A percentile compares a stretch with the other conserved stretches of the same genome.
These are phyloP conservation scores for Muscidifurax raptorellus DNA, from an alignment of 1,140 invertebrate species.

Conservation along the genomic window DNA sequence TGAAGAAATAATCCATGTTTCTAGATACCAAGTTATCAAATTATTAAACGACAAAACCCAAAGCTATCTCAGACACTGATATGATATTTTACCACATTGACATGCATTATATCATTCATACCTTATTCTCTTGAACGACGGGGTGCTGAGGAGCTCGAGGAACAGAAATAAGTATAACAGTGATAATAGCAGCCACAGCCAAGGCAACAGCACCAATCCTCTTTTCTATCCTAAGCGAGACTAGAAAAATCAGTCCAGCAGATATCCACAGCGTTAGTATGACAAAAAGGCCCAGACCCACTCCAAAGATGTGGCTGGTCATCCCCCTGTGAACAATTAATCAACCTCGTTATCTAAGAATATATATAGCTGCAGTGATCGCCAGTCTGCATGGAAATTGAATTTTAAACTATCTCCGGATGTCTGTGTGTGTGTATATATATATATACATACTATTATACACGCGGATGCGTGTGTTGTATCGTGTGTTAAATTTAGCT, in stretches of 20 bases:
- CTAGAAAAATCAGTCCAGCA: constrained; percentile 75
- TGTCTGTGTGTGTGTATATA: background rate
- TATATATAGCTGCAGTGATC: too few relatives aligned
- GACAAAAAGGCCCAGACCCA: constrained; percentile 77
- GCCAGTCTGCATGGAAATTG: background rate
- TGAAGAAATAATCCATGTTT: too few relatives aligned
- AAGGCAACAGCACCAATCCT: constrained; percentile 76
- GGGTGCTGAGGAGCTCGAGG: constrained; percentile 72
- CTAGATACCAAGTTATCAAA: too few relatives aligned
- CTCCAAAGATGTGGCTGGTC: constrained; percentile 75
- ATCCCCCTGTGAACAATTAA: constrained; percentile 60
- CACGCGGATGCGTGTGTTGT: background rate
- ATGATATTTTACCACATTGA: too few relatives aligned
- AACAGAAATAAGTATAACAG: constrained; percentile 75
- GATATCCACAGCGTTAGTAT: constrained; percentile 77
- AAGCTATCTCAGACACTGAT: background rate
- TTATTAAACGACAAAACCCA: background rate
- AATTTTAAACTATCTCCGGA: background rate
- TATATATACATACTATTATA: background rate
- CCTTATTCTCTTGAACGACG: constrained; percentile 64
- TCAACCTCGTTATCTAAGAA: background rate
- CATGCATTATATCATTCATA: constrained; percentile 47
- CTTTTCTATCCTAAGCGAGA: constrained; percentile 77
- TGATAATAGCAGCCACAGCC: constrained; percentile 71
- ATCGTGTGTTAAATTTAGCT: background rate